These are phyloP conservation scores for Orthonevra nobilis DNA, from an alignment of 2,888 invertebrate species.

Conservation along the genomic window DNA sequence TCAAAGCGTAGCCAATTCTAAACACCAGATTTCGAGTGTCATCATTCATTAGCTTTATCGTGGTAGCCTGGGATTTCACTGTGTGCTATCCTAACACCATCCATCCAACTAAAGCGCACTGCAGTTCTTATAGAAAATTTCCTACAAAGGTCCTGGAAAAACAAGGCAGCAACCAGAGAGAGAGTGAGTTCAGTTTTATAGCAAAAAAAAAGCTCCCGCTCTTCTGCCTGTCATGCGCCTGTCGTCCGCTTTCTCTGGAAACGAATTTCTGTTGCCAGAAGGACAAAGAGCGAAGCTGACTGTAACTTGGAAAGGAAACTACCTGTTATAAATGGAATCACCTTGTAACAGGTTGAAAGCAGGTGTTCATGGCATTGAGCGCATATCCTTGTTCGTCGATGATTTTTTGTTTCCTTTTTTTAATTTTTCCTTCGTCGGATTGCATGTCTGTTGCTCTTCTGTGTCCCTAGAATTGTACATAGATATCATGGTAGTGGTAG, in stretches of 20 bases:
- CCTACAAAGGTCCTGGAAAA: constrained; percentile 27
- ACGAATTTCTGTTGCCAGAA: constrained; percentile 1
- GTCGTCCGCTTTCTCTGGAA: constrained; percentile 4
- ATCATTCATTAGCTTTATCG: constrained; percentile 27
- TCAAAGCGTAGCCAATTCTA: constrained; percentile 32
- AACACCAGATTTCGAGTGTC: constrained; percentile 29
- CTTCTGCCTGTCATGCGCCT: constrained; percentile 2
- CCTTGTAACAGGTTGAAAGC: constrained; percentile 70
- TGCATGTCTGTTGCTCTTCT: constrained; percentile 14
- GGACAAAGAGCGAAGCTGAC: neutral
- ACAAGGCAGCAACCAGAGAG: neutral
- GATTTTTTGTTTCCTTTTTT: constrained; percentile 33
- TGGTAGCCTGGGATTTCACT: constrained; percentile 6
- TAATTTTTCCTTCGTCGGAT: too few species aligned
- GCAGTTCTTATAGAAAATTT: constrained; percentile 22
- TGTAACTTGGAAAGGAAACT: constrained; percentile 28
- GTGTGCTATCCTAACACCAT: neutral
- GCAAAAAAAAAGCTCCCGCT: constrained; percentile 47
- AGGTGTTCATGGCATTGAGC: constrained; percentile 70
- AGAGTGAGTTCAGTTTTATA: constrained; percentile 15
- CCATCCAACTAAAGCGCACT: constrained; percentile 25
- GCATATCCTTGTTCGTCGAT: constrained; percentile 66
- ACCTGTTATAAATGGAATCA: constrained; percentile 62
- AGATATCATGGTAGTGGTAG: too few species aligned
- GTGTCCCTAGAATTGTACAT: neutral